phyloP scores from a whole-genome alignment of 1,140 invertebrate species.

The Drosophila tsacasi region DNA sequence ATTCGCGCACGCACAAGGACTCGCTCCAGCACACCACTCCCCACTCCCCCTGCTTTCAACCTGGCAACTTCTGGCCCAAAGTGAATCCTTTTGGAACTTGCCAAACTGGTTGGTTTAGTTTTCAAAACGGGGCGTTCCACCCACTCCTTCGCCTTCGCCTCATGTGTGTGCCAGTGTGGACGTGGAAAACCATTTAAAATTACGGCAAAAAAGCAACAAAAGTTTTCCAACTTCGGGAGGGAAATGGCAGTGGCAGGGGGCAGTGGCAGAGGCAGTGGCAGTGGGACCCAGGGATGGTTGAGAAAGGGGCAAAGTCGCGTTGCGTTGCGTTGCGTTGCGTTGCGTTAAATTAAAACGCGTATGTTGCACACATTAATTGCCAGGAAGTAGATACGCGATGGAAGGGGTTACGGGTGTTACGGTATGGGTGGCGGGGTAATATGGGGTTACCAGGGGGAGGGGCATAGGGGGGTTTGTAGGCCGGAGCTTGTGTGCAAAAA shows the following conservation, averaged over 20 bases:
- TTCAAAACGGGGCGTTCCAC: slow-evolving; percentile 43
- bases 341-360: slow-evolving; percentile 80
- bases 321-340: slow-evolving; percentile 55
- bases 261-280: neutral
- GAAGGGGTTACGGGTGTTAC: slow-evolving; percentile 6
- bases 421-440: neutral
- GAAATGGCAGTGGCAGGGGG: slow-evolving; percentile 2
- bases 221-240: slow-evolving; percentile 49
- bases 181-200: slow-evolving; percentile 77
- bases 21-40: neutral
- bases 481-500: neutral
- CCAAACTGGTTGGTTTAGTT: slow-evolving; percentile 75
- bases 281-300: slow-evolving; percentile 5
- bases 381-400: slow-evolving; percentile 70
- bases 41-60: neutral
- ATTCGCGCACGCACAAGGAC: slow-evolving; percentile 60
- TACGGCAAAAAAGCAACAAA: slow-evolving; percentile 76
- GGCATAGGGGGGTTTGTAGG: too few species aligned
- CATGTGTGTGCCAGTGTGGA: slow-evolving; percentile 10
- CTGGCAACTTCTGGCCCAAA: slow-evolving; percentile 36
- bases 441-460: neutral
- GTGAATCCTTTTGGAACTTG: slow-evolving; percentile 68
- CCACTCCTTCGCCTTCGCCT: slow-evolving; percentile 7
- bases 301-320: slow-evolving; percentile 46
- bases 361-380: slow-evolving; percentile 83